phyloP scores from a whole-genome alignment of 1,140 invertebrate genomes.

The Campodea augens region DNA sequence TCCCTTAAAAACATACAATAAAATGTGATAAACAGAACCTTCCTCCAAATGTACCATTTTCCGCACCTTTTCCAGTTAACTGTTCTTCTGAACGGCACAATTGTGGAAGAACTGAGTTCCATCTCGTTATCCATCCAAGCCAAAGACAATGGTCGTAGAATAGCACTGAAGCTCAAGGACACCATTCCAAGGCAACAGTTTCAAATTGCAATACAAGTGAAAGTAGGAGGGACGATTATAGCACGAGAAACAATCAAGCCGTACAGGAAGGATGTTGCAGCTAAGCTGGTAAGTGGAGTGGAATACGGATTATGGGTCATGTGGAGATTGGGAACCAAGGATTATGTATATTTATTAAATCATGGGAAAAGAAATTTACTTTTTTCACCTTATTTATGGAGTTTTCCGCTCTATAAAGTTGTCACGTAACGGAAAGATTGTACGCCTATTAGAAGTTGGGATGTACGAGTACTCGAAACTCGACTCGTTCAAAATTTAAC shows the following conservation, averaged over 20 bases:
- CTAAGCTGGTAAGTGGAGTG: slow-evolving; percentile 56
- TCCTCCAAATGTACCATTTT: slow-evolving; percentile 9
- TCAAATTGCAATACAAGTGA: slow-evolving; percentile 70
- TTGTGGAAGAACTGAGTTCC: slow-evolving; percentile 69
- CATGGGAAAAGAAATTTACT: no score
- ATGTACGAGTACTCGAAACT: no score
- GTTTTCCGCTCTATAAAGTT: no score
- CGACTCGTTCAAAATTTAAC: no score
- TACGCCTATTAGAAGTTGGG: no score
- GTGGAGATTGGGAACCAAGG: no score
- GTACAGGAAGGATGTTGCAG: slow-evolving; percentile 77
- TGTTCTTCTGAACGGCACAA: slow-evolving; percentile 57
- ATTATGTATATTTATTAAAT: no score
- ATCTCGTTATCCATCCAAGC: slow-evolving; percentile 58
- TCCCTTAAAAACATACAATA: no score
- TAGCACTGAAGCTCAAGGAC: slow-evolving; percentile 63
- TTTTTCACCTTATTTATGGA: no score
- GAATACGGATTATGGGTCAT: no score
- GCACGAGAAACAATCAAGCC: slow-evolving; percentile 74
- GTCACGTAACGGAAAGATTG: no score
- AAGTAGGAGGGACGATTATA: slow-evolving; percentile 57
- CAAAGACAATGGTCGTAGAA: slow-evolving; percentile 37
- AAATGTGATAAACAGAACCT: background rate
- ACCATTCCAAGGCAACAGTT: slow-evolving; percentile 77
- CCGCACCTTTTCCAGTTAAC: slow-evolving; percentile 37